Evolutionary conservation across 2,888 invertebrate genomes (phyloP), one percentile per base, ranked within the genome.

Genomic region (Tenthredo livida): DNA sequence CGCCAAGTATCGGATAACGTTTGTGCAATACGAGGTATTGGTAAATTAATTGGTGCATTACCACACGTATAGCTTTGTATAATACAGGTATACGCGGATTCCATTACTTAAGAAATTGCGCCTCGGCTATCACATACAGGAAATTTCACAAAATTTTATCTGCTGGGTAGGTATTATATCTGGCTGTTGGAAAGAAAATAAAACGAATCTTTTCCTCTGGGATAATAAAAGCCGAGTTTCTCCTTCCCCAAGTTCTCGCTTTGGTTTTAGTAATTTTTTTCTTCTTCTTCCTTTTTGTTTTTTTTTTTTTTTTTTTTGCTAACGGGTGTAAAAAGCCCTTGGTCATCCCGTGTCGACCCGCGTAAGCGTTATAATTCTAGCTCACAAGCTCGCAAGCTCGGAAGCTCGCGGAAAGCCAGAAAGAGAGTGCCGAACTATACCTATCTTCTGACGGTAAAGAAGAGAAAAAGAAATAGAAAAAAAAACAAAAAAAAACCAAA

Each of bases 281-380:
- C 54, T 50, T 43, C 21, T 43, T 2, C 6, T 21, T 10, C 40
- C 21, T 21, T 21, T 73, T 21, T 73, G n/a, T 77, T 50, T 43
- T 43, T 43, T 2, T 15, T 21, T 10, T 72, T 40, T 21, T 21
- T 73, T 21, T 73, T 25, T 43, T 43, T 4, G 40, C 21, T 25
- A 17, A 21, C 50, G 33, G 43, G 29, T 9, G 72, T 73, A 25
- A 73, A 77, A 77, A 77, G 47, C 77, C 77, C 10, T 77, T 40
- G 82, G 82, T 40, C 40, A 82, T 67, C 61, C 54, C 50, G 78
- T 78, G 54, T 54, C 54, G 78, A 9, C 54, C 61, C 47, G 85
- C 47, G 80, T 82, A 43, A 67, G 65, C 82, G 47, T 67, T 82
- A 67, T 43, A 67, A 65, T 43, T 40, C 25, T 43, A 25, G 50